These are phyloP conservation scores for Gibbula magus DNA, from an alignment of 2,888 invertebrate genomes.

Conservation along the genomic window DNA sequence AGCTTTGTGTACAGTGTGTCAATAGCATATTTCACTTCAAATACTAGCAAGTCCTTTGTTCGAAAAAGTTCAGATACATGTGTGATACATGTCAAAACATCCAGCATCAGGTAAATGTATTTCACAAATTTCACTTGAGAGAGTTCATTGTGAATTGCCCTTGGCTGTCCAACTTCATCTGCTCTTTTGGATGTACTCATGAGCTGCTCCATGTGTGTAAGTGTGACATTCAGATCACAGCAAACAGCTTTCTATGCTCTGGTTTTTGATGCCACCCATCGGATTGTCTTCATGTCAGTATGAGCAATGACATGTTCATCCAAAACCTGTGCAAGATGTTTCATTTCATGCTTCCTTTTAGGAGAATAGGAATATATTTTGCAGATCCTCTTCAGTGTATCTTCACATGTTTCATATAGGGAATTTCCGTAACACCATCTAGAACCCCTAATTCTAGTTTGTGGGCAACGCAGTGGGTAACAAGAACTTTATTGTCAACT, in stretches of 20 bases:
- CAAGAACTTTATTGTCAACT: conserved; percentile 28
- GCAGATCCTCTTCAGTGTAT: conserved; percentile 24
- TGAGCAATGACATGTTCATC: conserved; percentile 25
- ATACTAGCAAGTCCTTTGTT: conserved; percentile 17
- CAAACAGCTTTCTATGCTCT: conserved; percentile 25
- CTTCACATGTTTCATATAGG: conserved; percentile 37
- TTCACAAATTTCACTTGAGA: conserved; percentile 34
- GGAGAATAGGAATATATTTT: conserved; percentile 35
- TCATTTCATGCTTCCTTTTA: conserved; percentile 25
- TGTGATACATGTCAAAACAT: conserved; percentile 24
- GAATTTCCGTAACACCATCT: conserved; percentile 27
- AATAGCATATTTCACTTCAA: conserved; percentile 29
- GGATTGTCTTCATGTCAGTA: conserved; percentile 33
- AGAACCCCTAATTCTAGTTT: conserved; percentile 32
- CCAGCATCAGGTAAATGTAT: conserved; percentile 33
- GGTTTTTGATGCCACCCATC: conserved; percentile 32
- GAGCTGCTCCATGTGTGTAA: conserved; percentile 29
- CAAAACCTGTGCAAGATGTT: conserved; percentile 9
- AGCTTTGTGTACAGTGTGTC: conserved; percentile 31
- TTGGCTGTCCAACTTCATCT: conserved; percentile 33
- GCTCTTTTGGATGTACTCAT: conserved; percentile 19
- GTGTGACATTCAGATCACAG: conserved; percentile 30
- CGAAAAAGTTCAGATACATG: conserved; percentile 30
- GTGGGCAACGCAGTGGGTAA: conserved; percentile 37
- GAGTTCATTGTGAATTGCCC: conserved; percentile 26